Base-by-base conservation (phyloP, 2,113 vertebrate species). In the Pteruthius melanotis region DNA sequence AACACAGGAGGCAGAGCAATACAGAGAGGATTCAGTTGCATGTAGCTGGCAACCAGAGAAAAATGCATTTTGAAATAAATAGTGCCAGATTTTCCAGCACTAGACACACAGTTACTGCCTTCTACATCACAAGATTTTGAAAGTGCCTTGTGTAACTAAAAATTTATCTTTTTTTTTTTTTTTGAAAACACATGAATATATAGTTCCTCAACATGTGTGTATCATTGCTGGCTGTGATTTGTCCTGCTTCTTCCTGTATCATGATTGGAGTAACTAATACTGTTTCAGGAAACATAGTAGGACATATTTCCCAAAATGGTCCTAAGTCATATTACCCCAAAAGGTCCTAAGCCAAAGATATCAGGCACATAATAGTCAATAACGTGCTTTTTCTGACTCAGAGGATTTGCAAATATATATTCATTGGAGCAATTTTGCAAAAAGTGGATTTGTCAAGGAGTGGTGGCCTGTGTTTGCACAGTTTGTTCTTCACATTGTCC, bases 271-370 rank as follows among this genome's bases (percentile, higher is more conserved):
- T 35, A 87, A 83, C 17, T 63, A 50, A 66, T 33, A 57, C 0
- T 28, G 30, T 72, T 90, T 72, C 59, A 45, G 31, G 21, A 39
- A 74, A 79, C 8, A 11, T 4, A 80, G 23, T 35, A 66, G 83
- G 13, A 39, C 0, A 0, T 54, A 40, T 64, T 92, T 26, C 33
- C 23, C 7, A 7, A 47, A 72, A 80, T 40, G 0, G 2, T 57
- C 12, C 30, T 42, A 7, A 72, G n/a, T 21, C 13, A 83, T 42
- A 9, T 70, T 86, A 3, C 30, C 6, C 1, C 1, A 31, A 81
- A 60, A 63, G 0, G 2, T 74, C 15, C 30, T 54, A 15, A 74
- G 35, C 15, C 14, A 71, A 86, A 92, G 18, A 39, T 31, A 54
- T 1, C 40, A 81, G 47, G 47, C 68, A 87, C 7, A 47, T 31